phyloP scores from a whole-genome alignment of 2,113 vertebrate species.

The Dicaeum eximium region DNA sequence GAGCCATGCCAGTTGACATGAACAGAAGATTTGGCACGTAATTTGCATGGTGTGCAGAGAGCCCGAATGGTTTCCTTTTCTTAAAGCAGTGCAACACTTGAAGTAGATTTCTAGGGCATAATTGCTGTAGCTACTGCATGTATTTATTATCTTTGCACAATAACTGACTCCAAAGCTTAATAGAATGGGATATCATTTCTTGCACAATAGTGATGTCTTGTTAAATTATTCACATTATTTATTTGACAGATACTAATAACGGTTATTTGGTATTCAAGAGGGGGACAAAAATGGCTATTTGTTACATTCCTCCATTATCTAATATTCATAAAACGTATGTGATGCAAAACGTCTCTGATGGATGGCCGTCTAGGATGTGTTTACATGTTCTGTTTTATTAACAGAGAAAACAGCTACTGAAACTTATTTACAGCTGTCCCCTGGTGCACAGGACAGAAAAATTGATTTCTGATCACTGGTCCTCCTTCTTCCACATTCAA shows the following conservation, averaged over 20 bases:
- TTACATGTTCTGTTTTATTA: not conserved
- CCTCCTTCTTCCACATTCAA: not conserved
- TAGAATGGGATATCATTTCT: slow-evolving; percentile 33
- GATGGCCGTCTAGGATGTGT: not conserved
- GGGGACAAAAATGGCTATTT: slow-evolving; percentile 36
- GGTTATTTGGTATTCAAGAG: slow-evolving; percentile 30
- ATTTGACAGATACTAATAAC: slow-evolving; percentile 58
- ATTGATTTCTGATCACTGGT: not conserved
- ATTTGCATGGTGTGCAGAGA: not conserved
- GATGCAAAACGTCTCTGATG: slow-evolving; percentile 31
- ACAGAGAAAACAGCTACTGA: not conserved
- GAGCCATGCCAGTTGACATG: not conserved
- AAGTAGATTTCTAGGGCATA: slow-evolving; percentile 15
- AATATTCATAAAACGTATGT: slow-evolving; percentile 19
- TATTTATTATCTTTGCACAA: slow-evolving; percentile 39
- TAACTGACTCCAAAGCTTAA: slow-evolving; percentile 27
- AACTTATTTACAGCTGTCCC: not conserved
- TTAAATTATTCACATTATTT: slow-evolving; percentile 61
- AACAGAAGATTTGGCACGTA: not conserved
- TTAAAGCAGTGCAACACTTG: not conserved
- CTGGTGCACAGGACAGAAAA: not conserved
- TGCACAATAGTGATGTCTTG: slow-evolving; percentile 12
- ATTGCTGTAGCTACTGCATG: slow-evolving; percentile 7
- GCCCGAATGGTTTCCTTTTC: not conserved
- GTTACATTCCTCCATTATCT: slow-evolving; percentile 43